Evolutionary conservation across 2,888 invertebrate species (phyloP).

Genomic region (Synanthedon andrenaeformis): DNA sequence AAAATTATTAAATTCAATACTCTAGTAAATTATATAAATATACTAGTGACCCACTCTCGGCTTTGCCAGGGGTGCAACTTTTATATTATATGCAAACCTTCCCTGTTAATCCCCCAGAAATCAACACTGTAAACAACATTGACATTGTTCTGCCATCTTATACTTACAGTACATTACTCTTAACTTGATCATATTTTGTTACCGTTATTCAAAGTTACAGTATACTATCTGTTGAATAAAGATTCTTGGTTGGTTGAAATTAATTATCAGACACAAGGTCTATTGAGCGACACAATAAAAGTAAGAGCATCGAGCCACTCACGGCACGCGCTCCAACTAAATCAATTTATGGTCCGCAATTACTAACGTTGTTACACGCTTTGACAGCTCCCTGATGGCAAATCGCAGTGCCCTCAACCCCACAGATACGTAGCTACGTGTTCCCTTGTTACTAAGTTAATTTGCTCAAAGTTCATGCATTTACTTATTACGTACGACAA

Average conservation of each 20-base stretch:
- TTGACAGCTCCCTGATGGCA: constrained; percentile 28
- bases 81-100: no score
- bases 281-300: not conserved
- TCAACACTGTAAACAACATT: no score
- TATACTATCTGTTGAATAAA: not conserved
- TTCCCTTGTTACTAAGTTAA: constrained; percentile 15
- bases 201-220: no score
- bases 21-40: no score
- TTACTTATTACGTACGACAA: no score
- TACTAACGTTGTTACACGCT: constrained; percentile 31
- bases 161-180: no score
- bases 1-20: not conserved
- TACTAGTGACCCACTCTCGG: no score
- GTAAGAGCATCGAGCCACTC: constrained; percentile 20
- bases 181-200: no score
- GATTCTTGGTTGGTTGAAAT: not conserved
- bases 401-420: constrained; percentile 12
- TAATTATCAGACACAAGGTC: not conserved
- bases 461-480: constrained; percentile 8
- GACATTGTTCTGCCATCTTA: no score
- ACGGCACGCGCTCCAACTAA: constrained; percentile 17
- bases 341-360: constrained; percentile 34
- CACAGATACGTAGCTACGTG: constrained; percentile 11
- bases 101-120: no score
- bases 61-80: no score